Base-by-base conservation (phyloP, 2,888 invertebrate species). In the Agriopis aurantiaria region DNA sequence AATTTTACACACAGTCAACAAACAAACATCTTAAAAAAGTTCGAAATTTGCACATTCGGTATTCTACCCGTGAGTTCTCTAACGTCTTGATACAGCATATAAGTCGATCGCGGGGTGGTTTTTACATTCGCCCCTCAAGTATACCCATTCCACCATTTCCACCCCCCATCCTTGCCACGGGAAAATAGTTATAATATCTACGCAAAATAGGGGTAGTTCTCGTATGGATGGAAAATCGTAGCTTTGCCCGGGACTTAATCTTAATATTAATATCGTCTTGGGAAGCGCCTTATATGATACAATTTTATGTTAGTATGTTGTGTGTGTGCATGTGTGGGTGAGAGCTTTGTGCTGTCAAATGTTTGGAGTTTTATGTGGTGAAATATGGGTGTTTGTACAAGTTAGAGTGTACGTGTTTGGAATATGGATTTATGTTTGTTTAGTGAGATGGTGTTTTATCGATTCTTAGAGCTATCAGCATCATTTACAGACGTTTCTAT, bases 81-180 rank as follows among this genome's bases (percentile, higher is more conserved):
- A 80, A 79, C 88, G 92, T 93, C 93, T 93, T 93, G 91, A 92
- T 92, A 93, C 92, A 92, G 89, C 92, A 91, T 91, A 93, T 92
- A 93, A 93, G 93, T 93, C 93, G 93, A 93, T 93, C 92, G 92
- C 91, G 91, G 90, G 93, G 94, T 92, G 92, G 92, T 92, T 92
- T 91, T 93, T 93, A 90, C 93, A 92, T 91, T 93, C 90, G 79
- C 91, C 89, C 93, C 90, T 82, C 90, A 91, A 90, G 93, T 87
- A 84, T 83, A 90, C 91, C 82, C 91, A 89, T 80, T 81, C 91
- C 78, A 78, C 79, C 75, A 75, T 78, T 76, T 74, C 76, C 78
- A 80, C 76, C 80, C 76, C 75, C 45, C 69, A 71, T 80, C 64
- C 60, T n/a, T 65, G 11, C 68, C 78, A 77, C 57, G 17, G 56